phyloP scores from a whole-genome alignment of 2,113 vertebrate species.

The Tamias sibiricus region DNA sequence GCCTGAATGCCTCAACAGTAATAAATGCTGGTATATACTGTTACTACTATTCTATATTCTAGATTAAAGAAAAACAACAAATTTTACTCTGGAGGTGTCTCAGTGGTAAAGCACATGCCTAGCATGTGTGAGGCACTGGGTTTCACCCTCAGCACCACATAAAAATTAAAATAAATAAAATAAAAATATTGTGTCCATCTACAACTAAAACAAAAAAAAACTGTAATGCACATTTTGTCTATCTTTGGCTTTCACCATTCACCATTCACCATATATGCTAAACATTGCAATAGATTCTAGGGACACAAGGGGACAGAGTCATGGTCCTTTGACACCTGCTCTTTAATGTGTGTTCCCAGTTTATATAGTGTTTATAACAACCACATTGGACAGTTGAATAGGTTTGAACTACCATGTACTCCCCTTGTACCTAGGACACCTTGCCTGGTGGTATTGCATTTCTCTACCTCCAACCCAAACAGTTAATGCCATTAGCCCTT shows the following conservation, averaged over 20 bases:
- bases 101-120: too few relatives aligned
- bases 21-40: too few relatives aligned
- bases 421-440: neutral
- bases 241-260: neutral
- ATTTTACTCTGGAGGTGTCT: too few relatives aligned
- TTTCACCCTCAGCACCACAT: too few relatives aligned
- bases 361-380: neutral
- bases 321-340: neutral
- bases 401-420: neutral
- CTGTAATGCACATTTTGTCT: neutral
- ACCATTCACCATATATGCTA: neutral
- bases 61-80: too few relatives aligned
- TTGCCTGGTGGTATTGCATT: neutral
- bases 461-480: neutral
- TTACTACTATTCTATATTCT: neutral
- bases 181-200: too few relatives aligned
- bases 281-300: neutral
- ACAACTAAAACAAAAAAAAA: neutral
- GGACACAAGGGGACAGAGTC: fast-evolving
- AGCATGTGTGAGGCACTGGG: too few relatives aligned
- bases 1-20: neutral
- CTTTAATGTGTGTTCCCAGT: neutral
- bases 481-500: too few relatives aligned
- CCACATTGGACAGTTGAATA: neutral
- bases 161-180: too few relatives aligned